Conservation (phyloP, 2,113 vertebrate genomes). For the Paedocypris sp. region DNA sequence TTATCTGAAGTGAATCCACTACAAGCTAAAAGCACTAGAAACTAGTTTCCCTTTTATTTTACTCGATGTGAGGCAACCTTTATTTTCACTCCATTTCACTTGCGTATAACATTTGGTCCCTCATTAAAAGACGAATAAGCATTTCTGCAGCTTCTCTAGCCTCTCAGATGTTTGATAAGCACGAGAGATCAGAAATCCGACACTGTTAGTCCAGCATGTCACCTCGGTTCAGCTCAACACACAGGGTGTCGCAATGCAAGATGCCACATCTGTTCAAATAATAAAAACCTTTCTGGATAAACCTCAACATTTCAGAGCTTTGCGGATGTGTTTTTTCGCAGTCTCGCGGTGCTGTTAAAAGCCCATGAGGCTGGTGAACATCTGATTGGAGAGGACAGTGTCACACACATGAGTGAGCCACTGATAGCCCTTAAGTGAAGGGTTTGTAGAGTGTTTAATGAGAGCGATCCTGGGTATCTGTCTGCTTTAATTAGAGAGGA, state of each 20-base stretch:
- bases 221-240: not conserved
- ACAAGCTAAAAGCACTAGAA: too few species aligned
- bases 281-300: not conserved
- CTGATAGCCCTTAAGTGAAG: constrained; percentile 36
- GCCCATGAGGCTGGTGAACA: constrained; percentile 13
- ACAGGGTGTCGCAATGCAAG: constrained; percentile 2
- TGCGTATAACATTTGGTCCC: too few species aligned
- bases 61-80: too few species aligned
- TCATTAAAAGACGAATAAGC: not conserved
- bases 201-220: constrained; percentile 13
- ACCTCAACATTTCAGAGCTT: not conserved
- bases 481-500: constrained; percentile 35
- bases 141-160: too few species aligned
- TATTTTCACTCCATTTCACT: too few species aligned
- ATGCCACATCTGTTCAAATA: constrained; percentile 4
- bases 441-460: constrained; percentile 37
- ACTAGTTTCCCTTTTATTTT: too few species aligned
- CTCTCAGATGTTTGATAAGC: constrained; percentile 14
- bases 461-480: constrained; percentile 30
- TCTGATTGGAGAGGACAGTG: constrained; percentile 36
- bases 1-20: too few species aligned
- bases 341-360: constrained; percentile 1
- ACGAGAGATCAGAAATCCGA: not conserved
- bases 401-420: constrained; percentile 27
- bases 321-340: constrained; percentile 15